Base-by-base conservation (phyloP, 2,113 vertebrate genomes). In the Sphaerodactylus townsendi region DNA sequence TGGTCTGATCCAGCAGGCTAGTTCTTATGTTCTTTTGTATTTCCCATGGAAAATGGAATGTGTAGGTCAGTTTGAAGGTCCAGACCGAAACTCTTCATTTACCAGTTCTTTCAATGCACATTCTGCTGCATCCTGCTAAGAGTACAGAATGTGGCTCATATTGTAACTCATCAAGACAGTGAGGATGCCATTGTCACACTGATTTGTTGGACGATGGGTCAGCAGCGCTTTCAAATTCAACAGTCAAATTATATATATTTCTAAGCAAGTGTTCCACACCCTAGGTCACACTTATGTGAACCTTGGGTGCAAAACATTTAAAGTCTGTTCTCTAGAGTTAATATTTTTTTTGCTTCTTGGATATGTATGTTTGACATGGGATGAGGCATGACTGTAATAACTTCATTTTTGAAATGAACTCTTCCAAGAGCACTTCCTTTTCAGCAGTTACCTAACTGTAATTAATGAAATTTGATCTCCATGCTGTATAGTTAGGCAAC, bases 341-440 rank as follows among this genome's bases (percentile, higher is more conserved):
- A 53, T n/a, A 50, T 53, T 30, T 19, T 1, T 14, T 71, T 71
- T 41, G 25, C 19, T 41, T 71, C 37, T 19, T 71, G 69, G 25
- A 25, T 71, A 71, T 53, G 5, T 33, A 8, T 64, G 77, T 13
- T 33, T 66, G 28, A 10, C 39, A 65, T 46, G 44, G 39, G 39
- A 14, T 11, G 28, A 2, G 3, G 28, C 2, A 50, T 66, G 11
- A 21, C 59, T 74, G n/a, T 65, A 74, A 73, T 8, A 65, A n/a
- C 44, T 83, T 41, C 33, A 37, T 76, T 53, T 78, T 25, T 39
- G 30, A 39, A 77, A 66, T 9, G 13, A 41, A 39, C 44, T 23
- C 28, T 28, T 74, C 23, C 44, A 76, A 9, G 44, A 70, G 78
- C 1, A 78, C 59, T 84, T 77, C 73, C 56, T 74, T 84, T 88